phyloP scores from a whole-genome alignment of 1,140 invertebrate genomes.

The Goniozus legneri region DNA sequence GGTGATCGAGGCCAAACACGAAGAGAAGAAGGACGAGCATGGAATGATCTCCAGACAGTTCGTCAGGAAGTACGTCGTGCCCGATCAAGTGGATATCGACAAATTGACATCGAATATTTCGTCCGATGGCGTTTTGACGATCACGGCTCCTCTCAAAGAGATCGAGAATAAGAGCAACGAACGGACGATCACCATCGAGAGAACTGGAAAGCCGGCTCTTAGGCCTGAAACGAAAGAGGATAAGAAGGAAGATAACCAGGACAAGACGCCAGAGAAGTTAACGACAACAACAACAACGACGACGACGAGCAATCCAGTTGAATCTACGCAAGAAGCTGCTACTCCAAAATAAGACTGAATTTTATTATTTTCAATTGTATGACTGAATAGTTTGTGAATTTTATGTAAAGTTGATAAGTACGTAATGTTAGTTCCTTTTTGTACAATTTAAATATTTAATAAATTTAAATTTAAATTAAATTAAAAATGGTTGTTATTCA shows the following conservation, averaged over 20 bases:
- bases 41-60: constrained; percentile 71
- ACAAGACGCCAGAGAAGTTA: neutral
- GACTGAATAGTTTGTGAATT: neutral
- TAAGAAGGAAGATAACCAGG: neutral
- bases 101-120: constrained; percentile 65
- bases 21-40: constrained; percentile 70
- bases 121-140: constrained; percentile 67
- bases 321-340: no score
- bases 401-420: no score
- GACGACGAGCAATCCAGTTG: neutral
- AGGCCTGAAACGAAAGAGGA: neutral
- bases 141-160: constrained; percentile 58
- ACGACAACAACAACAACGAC: neutral
- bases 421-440: no score
- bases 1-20: constrained; percentile 70
- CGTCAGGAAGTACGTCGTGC: constrained; percentile 63
- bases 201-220: constrained; percentile 31
- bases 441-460: no score
- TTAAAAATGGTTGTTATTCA: no score
- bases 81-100: constrained; percentile 60
- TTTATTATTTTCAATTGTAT: neutral
- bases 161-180: constrained; percentile 33
- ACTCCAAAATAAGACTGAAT: constrained; percentile 6
- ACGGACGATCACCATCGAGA: constrained; percentile 28
- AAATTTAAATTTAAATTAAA: no score